phyloP scores from a whole-genome alignment of 2,797 vertebrate genomes.

The Channa striata region DNA sequence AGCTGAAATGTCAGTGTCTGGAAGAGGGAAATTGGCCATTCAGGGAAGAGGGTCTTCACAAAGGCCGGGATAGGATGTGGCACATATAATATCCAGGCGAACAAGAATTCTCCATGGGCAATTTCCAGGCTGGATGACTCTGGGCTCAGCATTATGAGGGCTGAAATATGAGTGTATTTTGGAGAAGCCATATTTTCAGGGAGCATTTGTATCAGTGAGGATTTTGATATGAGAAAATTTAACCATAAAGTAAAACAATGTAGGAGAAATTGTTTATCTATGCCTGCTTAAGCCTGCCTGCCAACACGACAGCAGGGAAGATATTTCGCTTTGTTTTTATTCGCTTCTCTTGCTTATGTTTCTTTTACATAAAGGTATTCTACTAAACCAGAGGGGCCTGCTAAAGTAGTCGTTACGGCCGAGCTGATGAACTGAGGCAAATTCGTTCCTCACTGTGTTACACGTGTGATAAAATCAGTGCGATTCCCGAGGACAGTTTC shows the following conservation, averaged over 20 bases:
- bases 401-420: neutral
- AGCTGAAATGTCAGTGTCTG: conserved; percentile 86
- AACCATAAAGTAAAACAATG: conserved; percentile 80
- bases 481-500: conserved; percentile 56
- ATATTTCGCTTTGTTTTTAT: conserved; percentile 44
- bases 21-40: conserved; percentile 84
- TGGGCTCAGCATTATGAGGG: conserved; percentile 80
- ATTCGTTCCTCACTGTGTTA: conserved; percentile 24
- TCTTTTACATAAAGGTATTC: conserved; percentile 3
- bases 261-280: conserved; percentile 78
- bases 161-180: conserved; percentile 82
- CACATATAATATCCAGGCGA: conserved; percentile 86
- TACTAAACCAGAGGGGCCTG: neutral
- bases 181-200: conserved; percentile 77
- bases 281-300: conserved; percentile 74
- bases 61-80: conserved; percentile 86
- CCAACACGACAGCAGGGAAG: conserved; percentile 43
- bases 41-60: conserved; percentile 84
- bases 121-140: conserved; percentile 86
- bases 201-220: conserved; percentile 75
- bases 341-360: conserved; percentile 45
- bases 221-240: conserved; percentile 80
- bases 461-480: conserved; percentile 27
- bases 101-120: conserved; percentile 86
- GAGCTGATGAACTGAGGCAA: conserved; percentile 18